Base-by-base conservation (phyloP, 2,113 vertebrate species). In the Hypanus sabinus region DNA sequence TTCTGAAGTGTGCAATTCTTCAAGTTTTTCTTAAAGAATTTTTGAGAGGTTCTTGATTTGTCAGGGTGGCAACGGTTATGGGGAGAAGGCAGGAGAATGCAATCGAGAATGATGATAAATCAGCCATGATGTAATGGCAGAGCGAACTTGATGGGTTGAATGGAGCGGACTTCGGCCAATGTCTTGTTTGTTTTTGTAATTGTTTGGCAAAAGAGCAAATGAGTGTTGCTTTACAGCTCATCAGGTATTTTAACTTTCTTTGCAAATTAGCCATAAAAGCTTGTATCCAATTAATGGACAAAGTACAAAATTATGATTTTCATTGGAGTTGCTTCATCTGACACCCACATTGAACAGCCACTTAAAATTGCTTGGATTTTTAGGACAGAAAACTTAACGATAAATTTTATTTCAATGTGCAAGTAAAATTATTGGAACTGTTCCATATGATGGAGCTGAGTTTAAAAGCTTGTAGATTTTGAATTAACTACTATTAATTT, bases 231-330 rank as follows among this genome's bases (percentile, higher is more conserved):
- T 55, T n/a, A 65, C 33, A 70, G 33, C 36, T 30, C 36, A 62
- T 3, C 55, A 33, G 65, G 33, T 57, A 5, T 87, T 62, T 87
- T n/a, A 30, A 62, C 27, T 30, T 22, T 57, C 46, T 24, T 85
- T 57, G 81, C 81, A 38, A 92, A 70, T 92, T 71, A 91, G 65
- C n/a, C 70, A 92, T 20, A 24, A 92, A 91, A 70, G 36, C 16
- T n/a, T 68, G 85, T n/a, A 91, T 2, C 65, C 20, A 91, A 36
- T 91, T 91, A 33, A 18, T 91, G 87, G 87, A 36, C 65, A 36
- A 70, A 24, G 65, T 65, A n/a, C n/a, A 90, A 90, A 90, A 90
- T n/a, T 38, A n/a, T 4, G 10, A 60, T 79, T 27, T 16, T 36
- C 22, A 70, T 70, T 68, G n/a, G 65, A 38, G 5, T 92, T 68